Evolutionary conservation across 2,888 invertebrate genomes (phyloP), one percentile per base, ranked within the genome.

Genomic region (Polydrusus tereticollis): DNA sequence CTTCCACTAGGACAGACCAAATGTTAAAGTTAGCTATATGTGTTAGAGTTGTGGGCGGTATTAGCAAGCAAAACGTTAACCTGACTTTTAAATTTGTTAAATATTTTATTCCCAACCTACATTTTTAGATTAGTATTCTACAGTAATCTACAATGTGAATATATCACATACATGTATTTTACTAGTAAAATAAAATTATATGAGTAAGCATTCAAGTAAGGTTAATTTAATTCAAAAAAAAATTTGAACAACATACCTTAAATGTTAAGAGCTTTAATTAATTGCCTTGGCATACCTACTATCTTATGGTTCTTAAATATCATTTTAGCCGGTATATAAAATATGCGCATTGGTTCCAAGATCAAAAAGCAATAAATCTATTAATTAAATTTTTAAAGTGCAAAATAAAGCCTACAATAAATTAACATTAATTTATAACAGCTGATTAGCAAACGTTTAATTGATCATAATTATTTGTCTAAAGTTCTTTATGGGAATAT

Each of bases 401-500:
- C 64, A 62, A 62, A 43, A 41, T 36, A 59, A 45, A 14, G 16
- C 38, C 41, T 26, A 29, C 59, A 52, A 62, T 68, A 68, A 68
- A 62, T 68, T 68, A 59, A 20, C 16, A 36, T 29, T 67, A 59
- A 67, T 67, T 67, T 67, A 67, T 68, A 23, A 60, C 68, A 16
- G 52, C 62, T 38, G 52, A 68, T 62, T 68, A 68, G 62, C 47
- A 43, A 68, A 68, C 68, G 52, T 68, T 60, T 68, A 62, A 57
- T 68, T 68, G 62, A 36, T 62, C 52, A 62, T 68, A 62, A 60
- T 60, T 68, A 60, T 68, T 68, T 68, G 68, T 68, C 68, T 62
- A 62, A 68, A 41, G 60, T 68, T 52, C 43, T 60, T 68, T 68
- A 68, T 68, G 68, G 62, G 55, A 62, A 60, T 62, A 38, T 23